A percentile compares a stretch with the other conserved stretches of the same genome.
These are phyloP conservation scores for Pyralis farinalis DNA, from an alignment of 2,888 invertebrate species.

Conservation along the genomic window DNA sequence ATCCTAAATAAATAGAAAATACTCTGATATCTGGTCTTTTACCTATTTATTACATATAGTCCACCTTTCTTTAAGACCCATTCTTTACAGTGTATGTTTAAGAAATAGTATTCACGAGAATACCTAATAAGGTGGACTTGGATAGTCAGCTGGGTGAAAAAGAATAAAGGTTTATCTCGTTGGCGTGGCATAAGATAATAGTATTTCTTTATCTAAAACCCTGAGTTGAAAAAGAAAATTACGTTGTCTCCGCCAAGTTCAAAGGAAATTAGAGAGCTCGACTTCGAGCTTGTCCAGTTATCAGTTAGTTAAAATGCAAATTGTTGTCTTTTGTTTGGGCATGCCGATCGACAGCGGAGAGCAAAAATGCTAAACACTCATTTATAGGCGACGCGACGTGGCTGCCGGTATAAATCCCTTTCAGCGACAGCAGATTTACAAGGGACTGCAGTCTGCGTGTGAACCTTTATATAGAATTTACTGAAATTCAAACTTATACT, in stretches of 20 bases:
- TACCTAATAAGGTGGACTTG: constrained; percentile 35
- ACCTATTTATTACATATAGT: too few relatives aligned
- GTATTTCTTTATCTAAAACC: constrained; percentile 47
- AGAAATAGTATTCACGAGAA: too few relatives aligned
- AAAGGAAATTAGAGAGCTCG: constrained; percentile 52
- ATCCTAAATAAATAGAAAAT: too few relatives aligned
- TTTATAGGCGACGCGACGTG: constrained; percentile 49
- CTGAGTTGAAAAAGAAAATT: constrained; percentile 51
- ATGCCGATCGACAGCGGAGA: constrained; percentile 45
- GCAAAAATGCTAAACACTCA: constrained; percentile 64
- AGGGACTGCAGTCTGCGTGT: constrained; percentile 19
- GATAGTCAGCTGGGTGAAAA: constrained; percentile 32
- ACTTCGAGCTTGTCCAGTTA: constrained; percentile 56
- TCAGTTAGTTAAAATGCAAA: constrained; percentile 77
- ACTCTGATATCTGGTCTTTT: too few relatives aligned
- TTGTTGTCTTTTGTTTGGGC: constrained; percentile 68
- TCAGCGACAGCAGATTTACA: constrained; percentile 34
- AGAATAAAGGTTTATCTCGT: constrained; percentile 47
- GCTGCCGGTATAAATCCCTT: constrained; percentile 34
- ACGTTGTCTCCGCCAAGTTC: constrained; percentile 45
- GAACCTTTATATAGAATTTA: too few relatives aligned
- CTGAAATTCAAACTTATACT: too few relatives aligned
- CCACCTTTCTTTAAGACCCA: too few relatives aligned
- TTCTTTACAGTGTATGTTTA: too few relatives aligned
- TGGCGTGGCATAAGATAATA: constrained; percentile 44